Conservation (phyloP, 2,888 invertebrate genomes). For the Glyphotaelius pellucidus region DNA sequence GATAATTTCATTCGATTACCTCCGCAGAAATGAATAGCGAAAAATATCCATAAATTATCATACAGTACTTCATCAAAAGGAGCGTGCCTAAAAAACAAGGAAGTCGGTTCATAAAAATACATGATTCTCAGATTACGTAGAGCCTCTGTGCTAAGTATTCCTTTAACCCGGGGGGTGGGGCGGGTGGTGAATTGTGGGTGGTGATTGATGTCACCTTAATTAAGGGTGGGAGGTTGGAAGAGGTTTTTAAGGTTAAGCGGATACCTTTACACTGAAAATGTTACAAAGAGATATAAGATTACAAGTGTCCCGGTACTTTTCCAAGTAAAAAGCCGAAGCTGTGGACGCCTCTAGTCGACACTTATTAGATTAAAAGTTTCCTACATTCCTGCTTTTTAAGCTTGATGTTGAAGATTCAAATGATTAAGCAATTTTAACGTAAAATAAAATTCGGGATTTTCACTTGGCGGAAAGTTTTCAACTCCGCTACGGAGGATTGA, state of each 20-base stretch:
- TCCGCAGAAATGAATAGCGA: not conserved
- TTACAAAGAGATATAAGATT: constrained; percentile 12
- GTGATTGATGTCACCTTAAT: constrained; percentile 57
- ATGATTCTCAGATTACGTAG: constrained; percentile 32
- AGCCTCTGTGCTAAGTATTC: constrained; percentile 14
- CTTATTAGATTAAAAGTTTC: not conserved
- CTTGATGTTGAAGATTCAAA: not conserved
- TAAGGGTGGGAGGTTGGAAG: constrained; percentile 15
- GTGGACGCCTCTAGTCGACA: not conserved
- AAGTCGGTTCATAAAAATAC: constrained; percentile 26
- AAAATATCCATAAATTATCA: not conserved
- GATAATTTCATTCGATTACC: not conserved
- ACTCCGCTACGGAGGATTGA: not conserved
- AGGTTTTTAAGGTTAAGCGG: constrained; percentile 15
- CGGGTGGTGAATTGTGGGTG: not conserved
- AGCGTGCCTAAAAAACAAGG: not conserved
- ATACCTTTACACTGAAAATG: constrained; percentile 16
- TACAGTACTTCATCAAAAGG: not conserved
- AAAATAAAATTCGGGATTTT: not conserved
- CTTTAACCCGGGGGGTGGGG: not conserved
- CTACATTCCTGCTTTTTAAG: not conserved
- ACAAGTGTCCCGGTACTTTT: constrained; percentile 2
- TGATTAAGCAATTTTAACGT: constrained; percentile 2
- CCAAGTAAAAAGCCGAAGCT: not conserved
- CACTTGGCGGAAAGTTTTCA: not conserved